Conservation (phyloP, 92 coral and sea anemone species). For the Parazoanthus atlanticus region DNA sequence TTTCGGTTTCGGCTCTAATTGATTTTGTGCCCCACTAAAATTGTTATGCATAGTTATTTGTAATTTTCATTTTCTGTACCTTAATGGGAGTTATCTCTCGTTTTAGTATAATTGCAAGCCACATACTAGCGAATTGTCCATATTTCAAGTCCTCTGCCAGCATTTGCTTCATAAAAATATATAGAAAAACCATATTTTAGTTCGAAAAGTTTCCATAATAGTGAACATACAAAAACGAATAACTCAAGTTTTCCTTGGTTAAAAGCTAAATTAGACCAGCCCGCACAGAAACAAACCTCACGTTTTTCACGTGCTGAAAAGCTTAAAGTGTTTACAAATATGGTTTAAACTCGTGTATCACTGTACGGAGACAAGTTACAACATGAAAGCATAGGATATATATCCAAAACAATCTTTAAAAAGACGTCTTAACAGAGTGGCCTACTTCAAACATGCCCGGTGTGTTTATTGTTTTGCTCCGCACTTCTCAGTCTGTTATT, state of each 20-base stretch:
- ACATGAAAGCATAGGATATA: conserved; percentile 30
- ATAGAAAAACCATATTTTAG: background rate
- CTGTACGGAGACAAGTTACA: conserved; percentile 2
- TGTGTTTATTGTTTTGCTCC: conserved; percentile 39
- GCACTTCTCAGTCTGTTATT: conserved; percentile 22
- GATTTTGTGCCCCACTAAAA: background rate
- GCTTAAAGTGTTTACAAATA: conserved; percentile 21
- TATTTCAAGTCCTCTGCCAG: background rate
- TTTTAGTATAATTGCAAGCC: background rate
- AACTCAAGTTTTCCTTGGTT: background rate
- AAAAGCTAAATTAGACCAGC: background rate
- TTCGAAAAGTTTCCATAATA: background rate
- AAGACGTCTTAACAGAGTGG: conserved; percentile 37
- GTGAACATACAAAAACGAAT: background rate
- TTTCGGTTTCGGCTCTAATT: background rate
- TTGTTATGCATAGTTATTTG: background rate
- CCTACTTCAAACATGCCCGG: conserved; percentile 40
- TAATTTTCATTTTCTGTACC: background rate
- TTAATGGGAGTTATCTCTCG: background rate
- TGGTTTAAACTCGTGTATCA: conserved; percentile 7
- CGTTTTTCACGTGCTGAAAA: background rate
- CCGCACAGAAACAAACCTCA: background rate
- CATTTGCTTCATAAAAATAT: background rate
- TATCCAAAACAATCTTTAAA: conserved; percentile 34
- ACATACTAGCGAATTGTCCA: background rate